These are phyloP conservation scores for Drosophila tristis DNA, from an alignment of 1,140 invertebrate genomes.

Conservation along the genomic window DNA sequence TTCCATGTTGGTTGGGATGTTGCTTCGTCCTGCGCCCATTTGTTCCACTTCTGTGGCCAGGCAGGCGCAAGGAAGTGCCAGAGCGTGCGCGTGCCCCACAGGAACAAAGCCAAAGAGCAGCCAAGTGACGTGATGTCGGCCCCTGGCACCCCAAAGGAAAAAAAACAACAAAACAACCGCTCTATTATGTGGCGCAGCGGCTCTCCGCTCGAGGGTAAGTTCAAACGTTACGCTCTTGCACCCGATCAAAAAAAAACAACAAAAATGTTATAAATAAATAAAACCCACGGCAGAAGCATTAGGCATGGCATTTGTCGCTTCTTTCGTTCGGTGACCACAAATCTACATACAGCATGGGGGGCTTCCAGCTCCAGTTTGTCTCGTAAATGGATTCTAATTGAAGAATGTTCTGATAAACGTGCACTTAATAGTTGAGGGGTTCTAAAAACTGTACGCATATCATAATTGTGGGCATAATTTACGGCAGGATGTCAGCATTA, in stretches of 20 bases:
- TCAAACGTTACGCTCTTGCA: slow-evolving; percentile 72
- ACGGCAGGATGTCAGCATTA: too few relatives aligned
- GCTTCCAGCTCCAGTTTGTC: slow-evolving; percentile 4
- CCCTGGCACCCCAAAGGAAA: slow-evolving; percentile 26
- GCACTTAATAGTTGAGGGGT: neutral
- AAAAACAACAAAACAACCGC: slow-evolving; percentile 32
- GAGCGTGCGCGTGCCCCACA: slow-evolving; percentile 75
- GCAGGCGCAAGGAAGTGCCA: slow-evolving; percentile 80
- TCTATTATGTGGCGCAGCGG: slow-evolving; percentile 41
- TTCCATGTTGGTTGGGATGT: slow-evolving; percentile 16
- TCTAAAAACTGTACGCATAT: too few relatives aligned
- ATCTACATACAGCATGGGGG: slow-evolving; percentile 24
- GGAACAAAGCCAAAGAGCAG: slow-evolving; percentile 46
- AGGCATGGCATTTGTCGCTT: slow-evolving; percentile 65
- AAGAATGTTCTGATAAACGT: slow-evolving; percentile 29
- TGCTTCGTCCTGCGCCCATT: slow-evolving; percentile 73
- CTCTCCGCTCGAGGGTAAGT: slow-evolving; percentile 24
- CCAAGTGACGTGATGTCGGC: slow-evolving; percentile 44
- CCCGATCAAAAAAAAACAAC: slow-evolving; percentile 53
- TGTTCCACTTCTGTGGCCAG: slow-evolving; percentile 81
- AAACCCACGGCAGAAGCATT: slow-evolving; percentile 52
- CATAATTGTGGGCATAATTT: too few relatives aligned
- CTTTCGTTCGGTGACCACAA: slow-evolving; percentile 53
- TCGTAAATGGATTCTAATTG: slow-evolving; percentile 45
- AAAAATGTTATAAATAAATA: slow-evolving; percentile 44